A percentile compares a stretch with the other conserved stretches of the same genome.
phyloP scores from a whole-genome alignment of 2,113 vertebrate species.

The Holacanthus passer region DNA sequence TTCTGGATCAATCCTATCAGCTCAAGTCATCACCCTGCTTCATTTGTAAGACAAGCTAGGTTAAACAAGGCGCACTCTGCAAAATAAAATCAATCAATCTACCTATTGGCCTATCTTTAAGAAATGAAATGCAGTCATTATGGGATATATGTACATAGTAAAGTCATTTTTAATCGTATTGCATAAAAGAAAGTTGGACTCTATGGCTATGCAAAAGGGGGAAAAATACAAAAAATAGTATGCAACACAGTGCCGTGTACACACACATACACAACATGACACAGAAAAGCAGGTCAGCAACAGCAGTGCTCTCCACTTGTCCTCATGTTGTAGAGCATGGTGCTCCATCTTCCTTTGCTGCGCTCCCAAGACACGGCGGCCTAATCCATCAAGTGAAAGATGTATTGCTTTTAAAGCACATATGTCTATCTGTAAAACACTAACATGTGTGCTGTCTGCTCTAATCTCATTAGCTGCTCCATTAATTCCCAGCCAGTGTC shows the following conservation, averaged over 20 bases:
- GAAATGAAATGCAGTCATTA: too few relatives aligned
- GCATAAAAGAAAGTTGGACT: too few relatives aligned
- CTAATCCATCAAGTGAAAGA: constrained; percentile 77
- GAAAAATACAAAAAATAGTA: background rate
- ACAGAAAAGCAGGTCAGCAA: constrained; percentile 21
- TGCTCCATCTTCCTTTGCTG: constrained; percentile 61
- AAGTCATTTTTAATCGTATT: background rate
- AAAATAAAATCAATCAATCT: too few relatives aligned
- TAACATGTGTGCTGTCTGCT: constrained; percentile 78
- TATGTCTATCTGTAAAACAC: constrained; percentile 74
- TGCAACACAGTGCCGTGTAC: too few relatives aligned
- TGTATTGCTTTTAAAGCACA: constrained; percentile 76
- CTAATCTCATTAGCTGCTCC: constrained; percentile 75
- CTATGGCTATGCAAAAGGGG: background rate
- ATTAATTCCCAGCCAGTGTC: constrained; percentile 71
- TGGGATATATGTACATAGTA: too few relatives aligned
- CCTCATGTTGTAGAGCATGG: constrained; percentile 20
- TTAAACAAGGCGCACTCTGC: too few relatives aligned
- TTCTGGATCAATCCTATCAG: background rate
- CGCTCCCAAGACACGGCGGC: constrained; percentile 47
- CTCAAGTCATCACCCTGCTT: background rate
- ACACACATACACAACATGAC: background rate
- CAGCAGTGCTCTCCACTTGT: constrained; percentile 40
- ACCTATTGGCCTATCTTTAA: too few relatives aligned
- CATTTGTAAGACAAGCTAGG: background rate